phyloP scores from a whole-genome alignment of 2,888 invertebrate species.

The Drosophila yooni region DNA sequence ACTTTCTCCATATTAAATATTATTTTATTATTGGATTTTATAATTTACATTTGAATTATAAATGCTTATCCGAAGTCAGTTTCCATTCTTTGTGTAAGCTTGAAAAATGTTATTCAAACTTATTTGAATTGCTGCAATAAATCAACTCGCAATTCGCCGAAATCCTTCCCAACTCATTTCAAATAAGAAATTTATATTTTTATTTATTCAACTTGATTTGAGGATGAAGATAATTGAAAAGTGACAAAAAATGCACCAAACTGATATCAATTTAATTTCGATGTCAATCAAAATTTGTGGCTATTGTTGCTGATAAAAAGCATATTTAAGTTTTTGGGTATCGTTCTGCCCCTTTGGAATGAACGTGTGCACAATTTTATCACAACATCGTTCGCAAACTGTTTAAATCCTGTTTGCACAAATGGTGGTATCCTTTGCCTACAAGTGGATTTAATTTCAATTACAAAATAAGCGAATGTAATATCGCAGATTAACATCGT shows the following conservation, averaged over 20 bases:
- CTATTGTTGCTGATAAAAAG: not conserved
- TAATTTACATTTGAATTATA: not conserved
- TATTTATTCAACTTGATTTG: not conserved
- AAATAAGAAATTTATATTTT: not conserved
- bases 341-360: not conserved
- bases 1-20: not conserved
- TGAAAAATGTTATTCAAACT: not conserved
- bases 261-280: not conserved
- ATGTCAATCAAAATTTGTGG: not conserved
- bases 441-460: slow-evolving; percentile 57
- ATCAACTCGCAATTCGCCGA: not conserved
- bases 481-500: slow-evolving; percentile 53
- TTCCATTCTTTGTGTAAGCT: too few relatives aligned
- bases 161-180: not conserved
- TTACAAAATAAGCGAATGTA: slow-evolving; percentile 71
- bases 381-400: not conserved
- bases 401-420: not conserved
- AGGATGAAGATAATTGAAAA: not conserved
- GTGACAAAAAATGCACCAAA: not conserved
- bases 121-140: not conserved
- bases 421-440: not conserved
- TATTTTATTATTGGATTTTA: not conserved
- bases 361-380: not conserved
- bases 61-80: not conserved
- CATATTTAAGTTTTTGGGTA: not conserved